Conservation (phyloP, 2,113 vertebrate species). For the Melanostigma gelatinosum region DNA sequence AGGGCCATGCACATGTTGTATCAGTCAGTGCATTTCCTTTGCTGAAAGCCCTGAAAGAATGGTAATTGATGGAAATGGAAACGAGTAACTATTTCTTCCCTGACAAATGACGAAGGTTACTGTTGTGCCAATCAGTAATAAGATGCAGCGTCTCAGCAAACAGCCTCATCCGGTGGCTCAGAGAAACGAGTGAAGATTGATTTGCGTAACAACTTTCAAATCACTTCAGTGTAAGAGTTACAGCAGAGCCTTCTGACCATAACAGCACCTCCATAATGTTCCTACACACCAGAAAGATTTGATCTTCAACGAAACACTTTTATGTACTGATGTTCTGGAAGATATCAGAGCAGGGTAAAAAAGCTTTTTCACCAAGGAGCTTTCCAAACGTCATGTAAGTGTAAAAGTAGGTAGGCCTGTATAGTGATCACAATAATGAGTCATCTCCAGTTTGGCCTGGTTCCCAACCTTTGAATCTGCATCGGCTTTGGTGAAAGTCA, state of each 20-base stretch:
- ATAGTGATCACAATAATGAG: too few relatives aligned
- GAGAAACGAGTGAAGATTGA: not conserved
- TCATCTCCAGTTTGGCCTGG: too few relatives aligned
- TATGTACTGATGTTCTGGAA: not conserved
- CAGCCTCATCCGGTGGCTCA: not conserved
- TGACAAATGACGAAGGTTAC: not conserved
- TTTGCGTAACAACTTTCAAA: not conserved
- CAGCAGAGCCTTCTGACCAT: not conserved
- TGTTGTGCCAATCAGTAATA: not conserved
- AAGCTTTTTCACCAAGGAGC: too few relatives aligned
- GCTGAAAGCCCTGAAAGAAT: not conserved
- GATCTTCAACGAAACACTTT: not conserved
- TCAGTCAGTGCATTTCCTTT: not conserved
- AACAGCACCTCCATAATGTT: not conserved
- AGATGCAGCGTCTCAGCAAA: not conserved
- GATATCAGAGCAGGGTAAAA: not conserved
- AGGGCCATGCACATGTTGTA: not conserved
- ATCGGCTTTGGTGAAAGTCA: too few relatives aligned
- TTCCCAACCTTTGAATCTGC: too few relatives aligned
- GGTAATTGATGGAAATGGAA: conserved; percentile 3
- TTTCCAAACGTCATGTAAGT: too few relatives aligned
- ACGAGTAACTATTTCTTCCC: not conserved
- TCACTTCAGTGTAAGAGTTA: not conserved
- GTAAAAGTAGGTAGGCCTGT: too few relatives aligned
- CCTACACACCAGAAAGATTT: not conserved